Evolutionary conservation across 2,797 vertebrate genomes (phyloP).

Genomic region (Rhinoraja longicauda): DNA sequence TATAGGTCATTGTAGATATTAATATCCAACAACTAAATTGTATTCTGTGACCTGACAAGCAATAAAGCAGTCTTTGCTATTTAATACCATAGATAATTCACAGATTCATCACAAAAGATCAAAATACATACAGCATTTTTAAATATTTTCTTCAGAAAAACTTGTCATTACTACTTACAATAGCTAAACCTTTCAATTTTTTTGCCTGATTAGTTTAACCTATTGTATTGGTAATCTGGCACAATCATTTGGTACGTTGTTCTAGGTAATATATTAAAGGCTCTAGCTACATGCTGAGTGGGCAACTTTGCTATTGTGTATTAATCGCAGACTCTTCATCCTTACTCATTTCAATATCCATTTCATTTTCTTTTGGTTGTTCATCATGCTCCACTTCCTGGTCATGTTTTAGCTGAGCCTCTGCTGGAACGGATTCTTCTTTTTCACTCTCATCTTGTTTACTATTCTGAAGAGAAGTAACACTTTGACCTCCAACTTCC

Average conservation of each 20-base stretch:
- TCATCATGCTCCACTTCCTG: slow-evolving; percentile 51
- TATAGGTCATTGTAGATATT: not conserved
- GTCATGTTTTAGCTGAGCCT: slow-evolving; percentile 43
- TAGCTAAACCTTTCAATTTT: not conserved
- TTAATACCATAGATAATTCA: slow-evolving; percentile 1
- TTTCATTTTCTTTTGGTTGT: slow-evolving; percentile 53
- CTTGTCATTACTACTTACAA: not conserved
- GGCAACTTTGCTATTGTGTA: slow-evolving; percentile 61
- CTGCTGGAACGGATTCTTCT: not conserved
- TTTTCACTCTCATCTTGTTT: not conserved
- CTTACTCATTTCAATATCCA: slow-evolving; percentile 45
- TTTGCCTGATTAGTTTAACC: not conserved
- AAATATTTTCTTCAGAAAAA: not conserved
- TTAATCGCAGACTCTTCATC: slow-evolving; percentile 70
- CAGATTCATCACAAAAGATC: not conserved
- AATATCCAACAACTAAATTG: not conserved
- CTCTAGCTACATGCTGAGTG: not conserved
- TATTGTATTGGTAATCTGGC: not conserved
- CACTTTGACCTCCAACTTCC: not conserved
- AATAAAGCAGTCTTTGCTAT: slow-evolving; percentile 32
- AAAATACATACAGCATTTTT: not conserved
- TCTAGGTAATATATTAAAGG: not conserved
- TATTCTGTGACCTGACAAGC: slow-evolving; percentile 2
- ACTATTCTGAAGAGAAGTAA: not conserved
- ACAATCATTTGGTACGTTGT: not conserved